Percentiles rank a stretch among this genome's conserved stretches.
Conservation (phyloP, 1,140 invertebrate genomes). For the Hyposmocoma kahamanoa region DNA sequence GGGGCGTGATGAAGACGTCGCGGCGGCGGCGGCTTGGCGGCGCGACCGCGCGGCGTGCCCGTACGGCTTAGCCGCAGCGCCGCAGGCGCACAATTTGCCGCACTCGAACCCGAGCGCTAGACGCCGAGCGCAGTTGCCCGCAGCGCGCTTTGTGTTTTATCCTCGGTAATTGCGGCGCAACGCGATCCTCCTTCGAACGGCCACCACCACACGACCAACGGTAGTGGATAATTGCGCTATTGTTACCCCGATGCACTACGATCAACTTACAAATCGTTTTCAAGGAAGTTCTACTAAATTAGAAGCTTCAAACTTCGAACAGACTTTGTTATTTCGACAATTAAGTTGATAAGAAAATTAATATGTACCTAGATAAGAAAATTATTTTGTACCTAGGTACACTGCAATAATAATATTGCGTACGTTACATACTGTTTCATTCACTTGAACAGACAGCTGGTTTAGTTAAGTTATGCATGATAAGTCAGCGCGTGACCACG, state of each 20-base stretch:
- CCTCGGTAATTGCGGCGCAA: conserved; percentile 52
- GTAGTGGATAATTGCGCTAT: conserved; percentile 59
- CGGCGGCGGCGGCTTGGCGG: conserved; percentile 14
- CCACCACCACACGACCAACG: conserved; percentile 41
- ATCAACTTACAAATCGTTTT: conserved; percentile 37
- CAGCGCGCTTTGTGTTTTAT: conserved; percentile 59
- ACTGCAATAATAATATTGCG: no score
- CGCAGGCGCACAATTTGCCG: conserved; percentile 58
- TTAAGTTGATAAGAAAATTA: conserved; percentile 50
- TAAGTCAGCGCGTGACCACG: no score
- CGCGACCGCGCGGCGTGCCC: neutral
- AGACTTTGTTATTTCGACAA: conserved; percentile 49
- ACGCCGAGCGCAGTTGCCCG: conserved; percentile 28
- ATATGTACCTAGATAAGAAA: no score
- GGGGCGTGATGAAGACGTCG: conserved; percentile 60
- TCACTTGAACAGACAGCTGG: no score
- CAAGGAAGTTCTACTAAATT: conserved; percentile 40
- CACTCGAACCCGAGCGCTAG: conserved; percentile 30
- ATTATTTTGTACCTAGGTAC: no score
- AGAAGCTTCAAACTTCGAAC: conserved; percentile 31
- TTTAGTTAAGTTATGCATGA: no score
- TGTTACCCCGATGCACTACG: conserved; percentile 38
- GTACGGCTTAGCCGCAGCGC: conserved; percentile 17
- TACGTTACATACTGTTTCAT: no score
- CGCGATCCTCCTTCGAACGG: conserved; percentile 27